Percentiles rank a stretch among this genome's conserved stretches.
Conservation (phyloP, 2,797 vertebrate genomes). For the Hyperoplus immaculatus region DNA sequence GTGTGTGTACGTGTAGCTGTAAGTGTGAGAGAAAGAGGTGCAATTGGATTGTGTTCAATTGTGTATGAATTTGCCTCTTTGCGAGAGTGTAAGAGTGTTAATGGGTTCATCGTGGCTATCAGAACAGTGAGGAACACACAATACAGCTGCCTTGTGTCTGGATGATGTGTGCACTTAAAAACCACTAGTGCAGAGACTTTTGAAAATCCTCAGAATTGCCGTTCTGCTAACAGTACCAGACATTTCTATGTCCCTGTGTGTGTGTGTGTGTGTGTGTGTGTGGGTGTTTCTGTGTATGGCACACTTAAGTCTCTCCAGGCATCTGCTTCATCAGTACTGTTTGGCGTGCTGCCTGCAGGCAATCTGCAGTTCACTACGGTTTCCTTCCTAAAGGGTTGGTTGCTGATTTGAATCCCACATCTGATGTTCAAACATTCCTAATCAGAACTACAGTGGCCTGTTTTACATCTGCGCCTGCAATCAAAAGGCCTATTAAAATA, state of each 20-base stretch:
- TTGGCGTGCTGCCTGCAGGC: conserved; percentile 49
- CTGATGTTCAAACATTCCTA: conserved; percentile 34
- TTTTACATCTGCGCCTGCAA: conserved; percentile 38
- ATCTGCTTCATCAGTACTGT: conserved; percentile 47
- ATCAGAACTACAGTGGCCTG: conserved; percentile 36
- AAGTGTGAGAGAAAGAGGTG: neutral
- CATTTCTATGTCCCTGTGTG: neutral
- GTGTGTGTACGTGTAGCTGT: neutral
- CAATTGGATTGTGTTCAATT: conserved; percentile 28
- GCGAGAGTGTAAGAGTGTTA: neutral
- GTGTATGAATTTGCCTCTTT: conserved; percentile 26
- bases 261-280: neutral
- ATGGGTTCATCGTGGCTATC: conserved; percentile 2
- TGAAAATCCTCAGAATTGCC: neutral
- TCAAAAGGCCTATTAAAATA: conserved; percentile 14
- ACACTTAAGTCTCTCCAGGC: conserved; percentile 19
- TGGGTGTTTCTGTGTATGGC: neutral
- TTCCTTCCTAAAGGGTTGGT: conserved; percentile 23
- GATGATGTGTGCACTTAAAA: neutral
- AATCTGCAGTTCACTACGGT: conserved; percentile 22
- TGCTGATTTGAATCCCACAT: conserved; percentile 38
- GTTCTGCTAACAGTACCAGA: neutral
- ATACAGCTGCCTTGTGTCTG: conserved; percentile 8
- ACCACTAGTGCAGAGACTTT: neutral
- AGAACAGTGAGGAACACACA: conserved; percentile 4